These are phyloP conservation scores for Dendrolimus houi DNA, from an alignment of 2,888 invertebrate genomes.

Conservation along the genomic window DNA sequence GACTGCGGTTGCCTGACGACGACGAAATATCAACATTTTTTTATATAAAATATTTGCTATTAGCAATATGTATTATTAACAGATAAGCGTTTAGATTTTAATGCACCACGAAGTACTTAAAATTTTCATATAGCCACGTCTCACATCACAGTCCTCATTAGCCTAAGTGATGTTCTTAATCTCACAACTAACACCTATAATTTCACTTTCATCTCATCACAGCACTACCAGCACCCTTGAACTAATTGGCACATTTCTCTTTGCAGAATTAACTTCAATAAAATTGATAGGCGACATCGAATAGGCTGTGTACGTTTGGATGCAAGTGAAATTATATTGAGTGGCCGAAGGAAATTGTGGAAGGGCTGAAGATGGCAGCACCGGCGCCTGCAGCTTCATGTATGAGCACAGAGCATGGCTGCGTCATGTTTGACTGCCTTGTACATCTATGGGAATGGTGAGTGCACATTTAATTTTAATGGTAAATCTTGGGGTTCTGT, in stretches of 20 bases:
- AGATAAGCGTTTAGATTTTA: no score
- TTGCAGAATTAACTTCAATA: constrained; percentile 45
- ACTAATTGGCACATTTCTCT: constrained; percentile 54
- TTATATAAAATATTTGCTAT: no score
- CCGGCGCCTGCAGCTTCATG: constrained; percentile 56
- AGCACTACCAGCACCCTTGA: constrained; percentile 14
- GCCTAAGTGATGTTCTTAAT: no score
- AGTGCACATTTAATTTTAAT: constrained; percentile 20
- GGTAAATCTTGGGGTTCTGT: no score
- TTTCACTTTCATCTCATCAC: constrained; percentile 45
- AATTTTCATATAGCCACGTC: no score
- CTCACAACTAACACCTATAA: constrained; percentile 18
- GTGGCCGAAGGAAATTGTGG: constrained; percentile 18
- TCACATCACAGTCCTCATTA: no score
- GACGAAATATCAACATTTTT: no score
- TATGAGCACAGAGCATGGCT: constrained; percentile 62
- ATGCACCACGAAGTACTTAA: no score
- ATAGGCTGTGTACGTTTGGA: constrained; percentile 15
- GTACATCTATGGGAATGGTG: constrained; percentile 70
- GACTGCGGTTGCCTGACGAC: no score
- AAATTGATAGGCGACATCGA: constrained; percentile 24
- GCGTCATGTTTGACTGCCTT: constrained; percentile 68
- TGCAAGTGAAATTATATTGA: constrained; percentile 32
- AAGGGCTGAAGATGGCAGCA: constrained; percentile 42
- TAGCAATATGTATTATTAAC: no score